Percentiles rank a stretch among this genome's conserved stretches.
Evolutionary conservation across 2,797 vertebrate genomes (phyloP).

Genomic region (Argya squamiceps): DNA sequence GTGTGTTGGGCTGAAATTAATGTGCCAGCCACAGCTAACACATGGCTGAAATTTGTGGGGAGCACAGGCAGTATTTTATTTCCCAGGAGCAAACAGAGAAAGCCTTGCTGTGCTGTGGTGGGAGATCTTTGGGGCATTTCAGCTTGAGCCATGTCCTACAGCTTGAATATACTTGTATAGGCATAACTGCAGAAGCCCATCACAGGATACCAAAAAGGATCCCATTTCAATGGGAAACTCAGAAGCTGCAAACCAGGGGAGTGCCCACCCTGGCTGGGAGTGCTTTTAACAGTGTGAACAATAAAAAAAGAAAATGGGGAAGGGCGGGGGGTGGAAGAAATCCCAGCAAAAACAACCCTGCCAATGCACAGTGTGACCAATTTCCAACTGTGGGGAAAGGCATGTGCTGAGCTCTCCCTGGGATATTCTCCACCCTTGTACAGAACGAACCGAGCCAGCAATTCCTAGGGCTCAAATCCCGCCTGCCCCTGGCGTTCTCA

Average conservation of each 20-base stretch:
- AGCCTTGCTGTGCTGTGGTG: not conserved
- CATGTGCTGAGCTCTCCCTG: constrained; percentile 25
- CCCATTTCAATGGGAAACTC: not conserved
- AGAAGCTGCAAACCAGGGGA: not conserved
- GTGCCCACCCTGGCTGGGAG: not conserved
- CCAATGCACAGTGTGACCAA: not conserved
- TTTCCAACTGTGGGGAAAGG: constrained; percentile 41
- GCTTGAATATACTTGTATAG: not conserved
- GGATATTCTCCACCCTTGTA: constrained; percentile 56
- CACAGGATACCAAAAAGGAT: not conserved
- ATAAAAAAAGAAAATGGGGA: not conserved
- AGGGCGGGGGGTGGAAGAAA: rapidly evolving
- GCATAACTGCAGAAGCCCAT: not conserved
- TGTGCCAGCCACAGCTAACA: not conserved
- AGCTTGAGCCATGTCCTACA: not conserved
- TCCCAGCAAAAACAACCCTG: not conserved
- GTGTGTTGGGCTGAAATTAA: not conserved
- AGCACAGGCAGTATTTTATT: not conserved
- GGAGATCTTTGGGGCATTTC: not conserved
- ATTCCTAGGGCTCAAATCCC: constrained; percentile 49
- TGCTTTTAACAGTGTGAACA: not conserved
- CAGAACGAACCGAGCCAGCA: constrained; percentile 24
- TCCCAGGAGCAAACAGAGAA: not conserved
- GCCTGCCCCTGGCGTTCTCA: constrained; percentile 36
- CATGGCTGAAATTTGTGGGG: not conserved